Evolutionary conservation across 1,140 invertebrate species (phyloP).

Genomic region (Pachypeltis micranthus): DNA sequence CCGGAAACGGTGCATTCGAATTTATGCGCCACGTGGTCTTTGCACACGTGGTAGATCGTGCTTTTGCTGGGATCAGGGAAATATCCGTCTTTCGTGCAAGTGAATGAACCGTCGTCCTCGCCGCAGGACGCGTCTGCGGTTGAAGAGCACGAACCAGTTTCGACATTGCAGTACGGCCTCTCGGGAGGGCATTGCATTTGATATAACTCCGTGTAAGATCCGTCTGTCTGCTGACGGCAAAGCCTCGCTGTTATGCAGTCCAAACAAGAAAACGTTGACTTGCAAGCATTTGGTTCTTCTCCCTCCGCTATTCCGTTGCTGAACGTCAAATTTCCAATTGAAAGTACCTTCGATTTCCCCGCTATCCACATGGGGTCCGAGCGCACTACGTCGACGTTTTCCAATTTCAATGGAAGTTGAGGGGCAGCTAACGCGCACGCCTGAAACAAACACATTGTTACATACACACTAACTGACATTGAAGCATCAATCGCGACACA

Average conservation of each 20-base stretch:
- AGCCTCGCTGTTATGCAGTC: conserved; percentile 12
- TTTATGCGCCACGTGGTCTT: neutral
- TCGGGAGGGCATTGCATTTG: neutral
- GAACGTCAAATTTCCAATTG: too few species aligned
- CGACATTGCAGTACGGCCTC: conserved; percentile 9
- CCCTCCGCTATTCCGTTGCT: too few species aligned
- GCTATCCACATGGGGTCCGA: too few species aligned
- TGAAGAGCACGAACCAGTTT: conserved; percentile 3
- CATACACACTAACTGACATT: too few species aligned
- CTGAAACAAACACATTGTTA: too few species aligned
- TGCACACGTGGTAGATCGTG: conserved; percentile 2
- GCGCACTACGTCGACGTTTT: too few species aligned
- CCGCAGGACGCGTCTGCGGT: neutral
- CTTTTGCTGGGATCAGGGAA: conserved; percentile 15
- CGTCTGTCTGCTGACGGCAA: neutral
- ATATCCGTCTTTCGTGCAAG: conserved; percentile 11
- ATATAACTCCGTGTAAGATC: neutral
- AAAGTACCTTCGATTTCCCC: too few species aligned
- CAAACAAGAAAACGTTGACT: neutral
- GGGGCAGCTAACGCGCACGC: too few species aligned
- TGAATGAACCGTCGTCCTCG: conserved; percentile 4
- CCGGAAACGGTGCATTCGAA: neutral
- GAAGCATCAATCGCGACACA: too few species aligned
- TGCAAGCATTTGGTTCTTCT: too few species aligned
- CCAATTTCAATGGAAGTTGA: too few species aligned